Evolutionary conservation across 2,113 vertebrate species (phyloP).

Genomic region (Tenrec ecaudatus): DNA sequence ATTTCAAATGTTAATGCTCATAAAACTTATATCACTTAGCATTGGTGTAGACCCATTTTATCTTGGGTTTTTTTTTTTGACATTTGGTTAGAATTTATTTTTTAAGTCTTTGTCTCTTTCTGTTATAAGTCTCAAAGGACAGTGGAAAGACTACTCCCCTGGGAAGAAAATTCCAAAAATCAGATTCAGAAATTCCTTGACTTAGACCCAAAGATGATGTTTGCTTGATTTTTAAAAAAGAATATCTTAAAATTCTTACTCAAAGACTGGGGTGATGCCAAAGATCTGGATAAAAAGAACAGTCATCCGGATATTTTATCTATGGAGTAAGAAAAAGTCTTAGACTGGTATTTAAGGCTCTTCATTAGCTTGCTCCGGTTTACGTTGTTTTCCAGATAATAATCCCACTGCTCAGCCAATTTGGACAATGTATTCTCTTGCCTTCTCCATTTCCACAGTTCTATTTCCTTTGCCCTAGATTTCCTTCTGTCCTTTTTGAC

Average conservation of each 20-base stretch:
- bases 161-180: constrained; percentile 34
- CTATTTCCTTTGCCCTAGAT: background rate
- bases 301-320: constrained; percentile 62
- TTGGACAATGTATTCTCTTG: background rate
- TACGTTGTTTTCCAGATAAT: constrained; percentile 16
- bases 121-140: constrained; percentile 21
- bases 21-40: constrained; percentile 45
- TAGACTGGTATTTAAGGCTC: constrained; percentile 2
- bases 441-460: background rate
- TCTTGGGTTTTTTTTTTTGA: background rate
- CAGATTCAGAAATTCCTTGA: constrained; percentile 56
- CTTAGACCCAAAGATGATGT: constrained; percentile 42
- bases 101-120: constrained; percentile 22
- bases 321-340: constrained; percentile 7
- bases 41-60: background rate
- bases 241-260: constrained; percentile 58
- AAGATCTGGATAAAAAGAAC: constrained; percentile 34
- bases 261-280: constrained; percentile 38
- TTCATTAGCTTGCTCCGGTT: background rate
- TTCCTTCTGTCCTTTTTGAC: background rate
- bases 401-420: background rate
- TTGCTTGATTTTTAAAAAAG: background rate
- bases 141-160: background rate
- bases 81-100: constrained; percentile 58
- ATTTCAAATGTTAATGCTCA: constrained; percentile 38